Evolutionary conservation across 2,113 vertebrate species (phyloP).

Genomic region (Psilopsiagon aurifrons): DNA sequence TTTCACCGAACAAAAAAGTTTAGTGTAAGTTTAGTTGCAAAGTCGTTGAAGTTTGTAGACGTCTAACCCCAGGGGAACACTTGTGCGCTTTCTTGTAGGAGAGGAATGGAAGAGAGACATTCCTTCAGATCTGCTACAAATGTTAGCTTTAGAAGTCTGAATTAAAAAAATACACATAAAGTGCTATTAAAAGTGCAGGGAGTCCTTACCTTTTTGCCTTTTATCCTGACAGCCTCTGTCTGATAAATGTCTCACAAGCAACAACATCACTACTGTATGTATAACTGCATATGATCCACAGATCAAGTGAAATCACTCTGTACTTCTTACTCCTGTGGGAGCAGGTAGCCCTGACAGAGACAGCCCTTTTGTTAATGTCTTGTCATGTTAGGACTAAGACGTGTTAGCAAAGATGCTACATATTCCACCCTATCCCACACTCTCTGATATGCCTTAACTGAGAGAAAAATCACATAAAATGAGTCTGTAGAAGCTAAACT

Average conservation of each 20-base stretch:
- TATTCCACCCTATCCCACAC: neutral
- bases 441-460: neutral
- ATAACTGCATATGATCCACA: neutral
- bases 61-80: neutral
- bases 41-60: accelerated
- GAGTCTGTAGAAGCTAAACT: neutral
- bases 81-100: neutral
- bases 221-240: neutral
- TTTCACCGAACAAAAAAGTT: neutral
- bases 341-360: neutral
- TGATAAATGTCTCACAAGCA: neutral
- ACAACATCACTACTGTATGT: neutral
- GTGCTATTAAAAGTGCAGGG: neutral
- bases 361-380: neutral
- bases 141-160: neutral
- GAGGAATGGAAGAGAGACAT: neutral
- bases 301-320: neutral
- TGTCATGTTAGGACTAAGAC: neutral
- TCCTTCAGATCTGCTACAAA: neutral
- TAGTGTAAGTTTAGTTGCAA: neutral
- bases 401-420: neutral
- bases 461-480: neutral
- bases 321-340: neutral
- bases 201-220: neutral
- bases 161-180: neutral